These are phyloP conservation scores for Hippolais icterina DNA, from an alignment of 2,113 vertebrate genomes.

Conservation along the genomic window DNA sequence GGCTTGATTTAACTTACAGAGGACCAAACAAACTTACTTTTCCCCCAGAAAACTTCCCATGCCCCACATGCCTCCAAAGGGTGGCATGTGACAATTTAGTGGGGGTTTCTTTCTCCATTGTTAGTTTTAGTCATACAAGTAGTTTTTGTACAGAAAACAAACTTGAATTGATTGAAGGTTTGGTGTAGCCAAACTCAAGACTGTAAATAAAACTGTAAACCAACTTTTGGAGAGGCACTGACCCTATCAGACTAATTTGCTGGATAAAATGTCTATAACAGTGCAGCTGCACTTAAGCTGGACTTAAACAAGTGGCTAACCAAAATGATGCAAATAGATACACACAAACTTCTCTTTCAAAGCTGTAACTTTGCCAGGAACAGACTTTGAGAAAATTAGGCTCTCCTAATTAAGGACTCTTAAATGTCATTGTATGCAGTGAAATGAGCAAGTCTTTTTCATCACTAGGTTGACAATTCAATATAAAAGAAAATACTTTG, in stretches of 20 bases:
- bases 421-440: background rate
- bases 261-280: background rate
- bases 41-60: accelerated
- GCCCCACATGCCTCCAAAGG: background rate
- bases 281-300: background rate
- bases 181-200: background rate
- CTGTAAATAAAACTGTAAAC: background rate
- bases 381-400: background rate
- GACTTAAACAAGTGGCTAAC: background rate
- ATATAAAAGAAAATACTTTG: background rate
- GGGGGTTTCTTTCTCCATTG: background rate
- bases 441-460: background rate
- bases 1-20: background rate
- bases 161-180: background rate
- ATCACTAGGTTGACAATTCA: background rate
- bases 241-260: background rate
- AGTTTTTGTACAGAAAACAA: background rate
- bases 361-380: background rate
- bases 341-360: background rate
- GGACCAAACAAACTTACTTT: background rate
- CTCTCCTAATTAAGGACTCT: background rate
- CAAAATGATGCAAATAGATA: background rate
- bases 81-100: background rate
- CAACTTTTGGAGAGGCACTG: background rate
- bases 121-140: background rate